These are phyloP conservation scores for Trididemnum miniatum DNA, from an alignment of 23 tunicate genomes.

Conservation along the genomic window DNA sequence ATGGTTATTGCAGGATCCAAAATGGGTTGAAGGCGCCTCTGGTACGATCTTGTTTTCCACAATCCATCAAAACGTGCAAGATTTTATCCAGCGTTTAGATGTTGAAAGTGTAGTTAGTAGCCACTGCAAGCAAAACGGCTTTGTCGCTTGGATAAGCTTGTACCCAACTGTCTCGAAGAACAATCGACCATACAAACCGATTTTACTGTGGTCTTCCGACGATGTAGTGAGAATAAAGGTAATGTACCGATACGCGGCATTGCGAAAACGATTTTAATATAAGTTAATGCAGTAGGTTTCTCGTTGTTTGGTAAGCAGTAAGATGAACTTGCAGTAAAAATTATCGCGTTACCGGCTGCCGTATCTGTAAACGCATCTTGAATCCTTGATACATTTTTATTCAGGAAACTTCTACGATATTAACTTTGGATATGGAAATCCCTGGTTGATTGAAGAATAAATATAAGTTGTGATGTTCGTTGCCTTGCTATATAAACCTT, in stretches of 20 bases:
- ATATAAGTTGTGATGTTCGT: too few relatives aligned
- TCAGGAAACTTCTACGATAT: too few relatives aligned
- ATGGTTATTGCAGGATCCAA: constrained; percentile 50
- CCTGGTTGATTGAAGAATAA: background rate
- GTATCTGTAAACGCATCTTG: background rate
- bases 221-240: constrained; percentile 33
- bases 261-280: background rate
- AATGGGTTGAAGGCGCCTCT: constrained; percentile 26
- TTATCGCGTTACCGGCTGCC: background rate
- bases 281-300: background rate
- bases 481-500: too few relatives aligned
- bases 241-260: background rate
- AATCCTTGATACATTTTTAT: too few relatives aligned
- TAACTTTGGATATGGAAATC: background rate
- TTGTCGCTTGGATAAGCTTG: constrained; percentile 36
- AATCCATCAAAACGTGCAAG: constrained; percentile 19
- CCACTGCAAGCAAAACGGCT: background rate
- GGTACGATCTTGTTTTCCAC: constrained; percentile 35
- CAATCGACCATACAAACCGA: constrained; percentile 33
- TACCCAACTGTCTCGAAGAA: background rate
- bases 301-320: background rate
- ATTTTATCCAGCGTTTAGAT: constrained; percentile 7
- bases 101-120: background rate
- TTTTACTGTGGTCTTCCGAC: constrained; percentile 9
- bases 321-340: background rate